Base-by-base conservation (phyloP, 2,113 vertebrate genomes). In the Acrocephalus kingi region DNA sequence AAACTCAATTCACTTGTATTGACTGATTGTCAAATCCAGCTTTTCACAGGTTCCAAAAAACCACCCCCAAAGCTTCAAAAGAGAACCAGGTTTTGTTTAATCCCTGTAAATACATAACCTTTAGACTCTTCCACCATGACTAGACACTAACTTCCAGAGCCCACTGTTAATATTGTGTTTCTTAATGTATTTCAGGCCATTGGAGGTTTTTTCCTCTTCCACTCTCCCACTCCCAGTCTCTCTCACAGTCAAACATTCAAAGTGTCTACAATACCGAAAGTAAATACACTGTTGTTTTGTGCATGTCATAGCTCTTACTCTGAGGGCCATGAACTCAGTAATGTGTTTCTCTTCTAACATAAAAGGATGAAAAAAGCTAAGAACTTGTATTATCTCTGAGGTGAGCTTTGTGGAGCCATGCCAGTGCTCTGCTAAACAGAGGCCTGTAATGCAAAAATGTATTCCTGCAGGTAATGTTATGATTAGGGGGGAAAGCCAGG, bases 391-490 rank as follows among this genome's bases (percentile, higher is more conserved):
- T 0, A 2, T 58, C 51, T 94, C 73, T 91, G 64, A 78, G 68
- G 24, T 48, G 69, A 75, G 43, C 52, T 78, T 43, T 89, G 87
- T 91, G 90, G 69, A 95, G 39, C 92, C 69, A 61, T 51, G 85
- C 73, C 90, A 89, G 54, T 63, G 84, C 48, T 94, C 52, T 93
- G 43, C 68, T 89, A 37, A 87, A 58, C 48, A 74, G 84, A 58
- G 33, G 27, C 33, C 68, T 87, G 43, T 58, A 23, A 51, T 75
- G 68, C 76, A 95, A 89, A 94, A 94, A 89, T 63, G 6, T 81
- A 30, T 94, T 89, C 72, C 94, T 92, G 75, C 86, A 69, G 86
- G 83, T 92, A 54, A 62, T 95, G 74, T 78, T 91, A 68, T 89
- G 64, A 84, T 69, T 71, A 86, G 64, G 43, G 43, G 64, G 33